Conservation (phyloP, 2,888 invertebrate genomes). For the Caenorhabditis sp. region DNA sequence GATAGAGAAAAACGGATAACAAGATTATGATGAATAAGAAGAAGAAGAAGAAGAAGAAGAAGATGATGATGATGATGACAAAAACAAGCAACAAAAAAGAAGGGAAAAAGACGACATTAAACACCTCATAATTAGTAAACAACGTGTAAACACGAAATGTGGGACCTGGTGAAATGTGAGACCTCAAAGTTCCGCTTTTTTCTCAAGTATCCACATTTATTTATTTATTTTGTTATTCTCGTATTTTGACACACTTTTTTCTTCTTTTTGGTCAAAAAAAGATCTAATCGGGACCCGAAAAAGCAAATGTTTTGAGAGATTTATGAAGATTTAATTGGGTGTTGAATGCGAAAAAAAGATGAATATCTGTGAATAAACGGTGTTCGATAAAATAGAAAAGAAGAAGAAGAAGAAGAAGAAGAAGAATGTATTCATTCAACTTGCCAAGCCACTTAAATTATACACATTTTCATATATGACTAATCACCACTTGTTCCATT, state of each 20-base stretch:
- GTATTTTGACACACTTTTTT: background rate
- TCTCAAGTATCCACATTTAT: background rate
- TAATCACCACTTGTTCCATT: too few species aligned
- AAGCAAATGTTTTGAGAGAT: background rate
- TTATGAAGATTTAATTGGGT: slow-evolving; percentile 1
- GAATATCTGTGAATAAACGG: too few species aligned
- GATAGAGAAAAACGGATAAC: background rate
- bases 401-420: too few species aligned
- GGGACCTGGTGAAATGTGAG: background rate
- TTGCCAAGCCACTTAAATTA: too few species aligned
- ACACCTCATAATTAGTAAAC: background rate
- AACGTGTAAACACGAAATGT: too few species aligned
- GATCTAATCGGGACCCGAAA: background rate
- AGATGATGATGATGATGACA: too few species aligned
- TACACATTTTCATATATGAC: too few species aligned
- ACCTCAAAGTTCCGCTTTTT: background rate
- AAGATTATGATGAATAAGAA: background rate
- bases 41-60: too few species aligned
- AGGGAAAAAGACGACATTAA: background rate
- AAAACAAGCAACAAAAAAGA: too few species aligned
- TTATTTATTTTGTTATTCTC: background rate
- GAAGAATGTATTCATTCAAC: too few species aligned
- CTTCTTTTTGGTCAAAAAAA: background rate
- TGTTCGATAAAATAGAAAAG: too few species aligned
- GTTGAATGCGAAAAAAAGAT: background rate